Evolutionary conservation across 2,888 invertebrate species (phyloP).

Genomic region (Tenthredo amoena): DNA sequence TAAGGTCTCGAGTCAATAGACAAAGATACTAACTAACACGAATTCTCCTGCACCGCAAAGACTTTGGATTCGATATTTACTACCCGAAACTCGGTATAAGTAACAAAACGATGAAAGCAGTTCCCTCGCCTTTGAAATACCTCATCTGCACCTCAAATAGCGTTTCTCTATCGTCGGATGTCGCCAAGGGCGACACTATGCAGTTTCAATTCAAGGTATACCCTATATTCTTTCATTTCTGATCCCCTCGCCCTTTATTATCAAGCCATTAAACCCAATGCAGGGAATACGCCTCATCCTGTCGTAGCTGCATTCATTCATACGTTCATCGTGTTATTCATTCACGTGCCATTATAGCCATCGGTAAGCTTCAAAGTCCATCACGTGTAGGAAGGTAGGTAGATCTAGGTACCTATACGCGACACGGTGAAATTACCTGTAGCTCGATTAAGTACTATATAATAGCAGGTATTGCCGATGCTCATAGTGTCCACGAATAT

Average conservation of each 20-base stretch:
- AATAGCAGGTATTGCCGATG: background rate
- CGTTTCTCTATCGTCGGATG: background rate
- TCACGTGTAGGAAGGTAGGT: background rate
- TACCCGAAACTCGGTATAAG: background rate
- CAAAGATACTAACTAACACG: background rate
- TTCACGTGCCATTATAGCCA: background rate
- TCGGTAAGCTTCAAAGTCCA: background rate
- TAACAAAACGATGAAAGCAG: background rate
- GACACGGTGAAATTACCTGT: conserved; percentile 10
- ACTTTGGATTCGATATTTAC: background rate
- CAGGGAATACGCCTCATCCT: conserved; percentile 40
- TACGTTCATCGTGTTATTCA: background rate
- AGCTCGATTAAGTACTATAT: conserved; percentile 2
- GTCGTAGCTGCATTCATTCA: background rate
- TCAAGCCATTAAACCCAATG: conserved; percentile 32
- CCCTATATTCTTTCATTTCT: background rate
- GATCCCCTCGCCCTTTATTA: conserved; percentile 33
- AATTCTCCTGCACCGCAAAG: background rate
- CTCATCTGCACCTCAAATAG: background rate
- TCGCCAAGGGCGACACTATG: background rate
- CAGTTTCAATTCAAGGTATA: background rate
- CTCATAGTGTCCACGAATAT: background rate
- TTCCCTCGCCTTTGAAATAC: background rate
- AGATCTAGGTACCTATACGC: background rate
- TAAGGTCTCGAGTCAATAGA: conserved; percentile 6